A percentile compares a stretch with the other conserved stretches of the same genome.
Evolutionary conservation across 2,888 invertebrate genomes (phyloP).

Genomic region (Xanthia togata): DNA sequence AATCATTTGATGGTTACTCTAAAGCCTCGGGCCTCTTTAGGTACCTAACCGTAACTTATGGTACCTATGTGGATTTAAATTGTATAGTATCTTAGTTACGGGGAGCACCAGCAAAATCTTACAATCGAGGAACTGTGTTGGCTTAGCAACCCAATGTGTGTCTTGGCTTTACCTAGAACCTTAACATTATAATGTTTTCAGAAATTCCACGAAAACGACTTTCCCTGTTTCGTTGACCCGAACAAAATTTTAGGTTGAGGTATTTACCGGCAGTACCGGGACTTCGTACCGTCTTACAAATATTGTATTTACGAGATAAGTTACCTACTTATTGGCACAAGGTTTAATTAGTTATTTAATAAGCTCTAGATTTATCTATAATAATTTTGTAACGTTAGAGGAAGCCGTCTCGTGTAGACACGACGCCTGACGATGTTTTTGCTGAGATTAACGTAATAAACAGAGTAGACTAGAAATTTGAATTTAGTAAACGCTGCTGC

Average conservation of each 20-base stretch:
- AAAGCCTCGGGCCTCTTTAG: neutral
- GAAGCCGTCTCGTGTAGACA: too few species aligned
- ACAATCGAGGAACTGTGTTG: neutral
- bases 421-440: neutral
- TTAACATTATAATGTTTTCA: constrained; percentile 15
- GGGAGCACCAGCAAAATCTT: neutral
- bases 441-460: neutral
- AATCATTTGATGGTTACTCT: neutral
- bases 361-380: too few species aligned
- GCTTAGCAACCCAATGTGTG: neutral
- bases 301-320: constrained; percentile 17
- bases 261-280: neutral
- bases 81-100: neutral
- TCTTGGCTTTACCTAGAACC: neutral
- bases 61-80: neutral
- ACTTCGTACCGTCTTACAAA: constrained; percentile 9
- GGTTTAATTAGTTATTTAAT: too few species aligned
- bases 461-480: too few species aligned
- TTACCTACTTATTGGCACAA: neutral
- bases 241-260: constrained; percentile 17
- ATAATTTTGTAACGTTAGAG: too few species aligned
- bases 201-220: constrained; percentile 14
- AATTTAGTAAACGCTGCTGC: too few species aligned
- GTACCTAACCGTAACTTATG: neutral
- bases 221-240: constrained; percentile 8